Evolutionary conservation across 2,888 invertebrate genomes (phyloP).

Genomic region (Leptodirus hochenwartii): DNA sequence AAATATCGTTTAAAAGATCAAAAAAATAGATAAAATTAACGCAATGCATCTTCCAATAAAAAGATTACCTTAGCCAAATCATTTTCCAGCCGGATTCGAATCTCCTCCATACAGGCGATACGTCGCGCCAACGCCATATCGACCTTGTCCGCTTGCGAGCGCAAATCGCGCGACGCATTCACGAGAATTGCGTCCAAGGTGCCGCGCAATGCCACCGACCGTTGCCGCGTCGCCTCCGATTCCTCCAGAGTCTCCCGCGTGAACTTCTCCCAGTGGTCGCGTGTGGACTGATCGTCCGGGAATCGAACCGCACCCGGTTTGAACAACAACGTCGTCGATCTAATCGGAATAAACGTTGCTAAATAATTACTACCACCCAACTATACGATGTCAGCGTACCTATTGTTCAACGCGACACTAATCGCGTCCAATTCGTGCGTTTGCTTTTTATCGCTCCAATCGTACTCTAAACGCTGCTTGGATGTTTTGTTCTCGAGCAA

Average conservation of each 20-base stretch:
- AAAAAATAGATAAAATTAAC: no score
- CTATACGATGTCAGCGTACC: constrained; percentile 12
- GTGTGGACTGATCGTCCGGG: constrained; percentile 64
- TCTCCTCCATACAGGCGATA: constrained; percentile 58
- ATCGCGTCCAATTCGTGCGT: constrained; percentile 57
- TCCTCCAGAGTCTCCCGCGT: constrained; percentile 59
- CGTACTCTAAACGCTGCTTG: constrained; percentile 68
- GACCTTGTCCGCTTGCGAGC: constrained; percentile 66
- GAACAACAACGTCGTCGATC: constrained; percentile 46
- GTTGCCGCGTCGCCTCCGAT: constrained; percentile 56
- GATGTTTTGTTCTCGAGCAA: constrained; percentile 57
- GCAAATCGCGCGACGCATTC: constrained; percentile 61
- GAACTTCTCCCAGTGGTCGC: constrained; percentile 72
- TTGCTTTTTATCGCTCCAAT: constrained; percentile 82
- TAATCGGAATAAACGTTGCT: constrained; percentile 25
- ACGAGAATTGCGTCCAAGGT: constrained; percentile 54
- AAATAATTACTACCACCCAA: no score
- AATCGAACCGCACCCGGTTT: constrained; percentile 65
- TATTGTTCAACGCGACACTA: constrained; percentile 49
- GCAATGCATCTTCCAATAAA: no score
- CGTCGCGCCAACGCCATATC: constrained; percentile 59
- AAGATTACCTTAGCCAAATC: constrained; percentile 36
- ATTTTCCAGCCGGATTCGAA: constrained; percentile 49
- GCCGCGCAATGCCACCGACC: constrained; percentile 51
- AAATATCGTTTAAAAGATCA: constrained; percentile 9